Base-by-base conservation (phyloP, 2,113 vertebrate species). In the Noctilio leporinus region DNA sequence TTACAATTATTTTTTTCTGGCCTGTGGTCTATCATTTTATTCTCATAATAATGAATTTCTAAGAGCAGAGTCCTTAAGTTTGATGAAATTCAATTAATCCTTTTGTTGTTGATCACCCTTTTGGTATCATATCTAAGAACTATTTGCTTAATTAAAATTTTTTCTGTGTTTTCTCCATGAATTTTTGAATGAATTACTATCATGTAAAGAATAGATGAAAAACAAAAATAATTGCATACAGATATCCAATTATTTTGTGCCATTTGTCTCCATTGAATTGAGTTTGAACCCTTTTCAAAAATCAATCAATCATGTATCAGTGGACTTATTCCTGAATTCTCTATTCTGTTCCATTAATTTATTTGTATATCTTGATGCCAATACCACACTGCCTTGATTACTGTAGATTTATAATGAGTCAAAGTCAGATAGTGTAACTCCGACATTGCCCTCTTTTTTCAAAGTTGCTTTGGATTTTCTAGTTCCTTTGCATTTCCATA, bases 381-480 rank as follows among this genome's bases (percentile, higher is more conserved):
- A 16, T 47, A 30, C 6, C 15, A 24, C 57, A 35, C 4, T 49
- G 49, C 5, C 3, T 91, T 72, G 45, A 43, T 75, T 47, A 64
- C n/a, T 70, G 3, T 73, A 86, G 38, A 26, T 40, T 82, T 70
- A 55, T 70, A 85, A 10, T 49, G 65, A 78, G 14, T n/a, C 22
- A 14, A 87, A 72, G 38, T 92, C 55, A 72, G 35, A 14, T 59
- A 47, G 5, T 65, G 0, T 59, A 72, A 77, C 17, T 64, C 17
- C 10, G 72, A 69, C 9, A 57, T n/a, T 38, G 9, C 30, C 70
- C 43, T 97, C 33, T 28, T 35, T 69, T 91, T 89, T 62, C 33
- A 57, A 84, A 96, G 69, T 57, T 70, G 49, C 14, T 95, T 83
- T 77, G 33, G 12, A 59, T 89, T 95, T 92, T 95, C 62, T 88